These are phyloP conservation scores for Turnix velox DNA, from an alignment of 2,113 vertebrate species.

Conservation along the genomic window DNA sequence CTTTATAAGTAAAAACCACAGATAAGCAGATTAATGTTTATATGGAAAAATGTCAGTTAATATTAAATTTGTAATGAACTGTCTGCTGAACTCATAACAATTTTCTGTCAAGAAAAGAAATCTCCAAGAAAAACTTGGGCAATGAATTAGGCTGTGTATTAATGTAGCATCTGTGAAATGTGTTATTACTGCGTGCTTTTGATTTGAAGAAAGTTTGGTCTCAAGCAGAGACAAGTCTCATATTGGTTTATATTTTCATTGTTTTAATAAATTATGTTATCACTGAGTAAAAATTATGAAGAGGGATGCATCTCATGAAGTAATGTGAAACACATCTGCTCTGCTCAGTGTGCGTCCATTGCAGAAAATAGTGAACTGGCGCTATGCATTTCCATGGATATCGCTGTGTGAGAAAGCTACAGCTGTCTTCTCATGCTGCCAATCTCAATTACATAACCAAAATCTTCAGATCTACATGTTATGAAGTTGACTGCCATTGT, in stretches of 20 bases:
- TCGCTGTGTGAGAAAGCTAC: neutral
- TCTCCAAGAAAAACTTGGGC: neutral
- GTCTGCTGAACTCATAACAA: neutral
- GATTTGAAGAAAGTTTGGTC: neutral
- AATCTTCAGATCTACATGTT: neutral
- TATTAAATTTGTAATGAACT: neutral
- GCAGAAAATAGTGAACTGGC: neutral
- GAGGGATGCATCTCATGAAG: neutral
- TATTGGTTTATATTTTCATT: neutral
- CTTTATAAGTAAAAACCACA: neutral
- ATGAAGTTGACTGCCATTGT: neutral
- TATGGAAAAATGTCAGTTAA: neutral
- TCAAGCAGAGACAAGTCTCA: neutral
- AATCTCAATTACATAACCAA: neutral
- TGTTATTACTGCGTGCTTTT: neutral
- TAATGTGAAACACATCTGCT: neutral
- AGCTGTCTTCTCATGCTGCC: neutral
- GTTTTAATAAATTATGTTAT: conserved; percentile 13
- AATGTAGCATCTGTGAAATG: neutral
- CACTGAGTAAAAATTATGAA: neutral
- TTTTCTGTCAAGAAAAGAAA: neutral
- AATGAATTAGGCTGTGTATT: neutral
- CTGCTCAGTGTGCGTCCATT: neutral
- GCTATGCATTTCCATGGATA: neutral
- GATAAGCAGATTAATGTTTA: neutral